These are phyloP conservation scores for Dicycla oo DNA, from an alignment of 2,888 invertebrate genomes.

Conservation along the genomic window DNA sequence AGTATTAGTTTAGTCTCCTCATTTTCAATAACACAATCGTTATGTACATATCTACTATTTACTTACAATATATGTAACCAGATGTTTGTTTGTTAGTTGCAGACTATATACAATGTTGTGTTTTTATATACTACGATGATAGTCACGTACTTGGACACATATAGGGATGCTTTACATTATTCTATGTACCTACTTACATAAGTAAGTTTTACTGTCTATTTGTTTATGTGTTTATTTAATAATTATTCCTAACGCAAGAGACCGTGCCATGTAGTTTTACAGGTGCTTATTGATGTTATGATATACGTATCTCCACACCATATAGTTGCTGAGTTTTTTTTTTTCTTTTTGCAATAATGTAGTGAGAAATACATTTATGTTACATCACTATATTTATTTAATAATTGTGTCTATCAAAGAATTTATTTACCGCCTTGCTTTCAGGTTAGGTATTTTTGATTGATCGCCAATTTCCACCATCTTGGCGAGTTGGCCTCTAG, in stretches of 20 bases:
- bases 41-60: background rate
- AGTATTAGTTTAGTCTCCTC: conserved; percentile 39
- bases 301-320: background rate
- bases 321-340: background rate
- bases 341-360: background rate
- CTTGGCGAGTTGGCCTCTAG: background rate
- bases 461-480: background rate
- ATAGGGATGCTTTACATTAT: background rate
- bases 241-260: background rate
- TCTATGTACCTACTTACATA: background rate
- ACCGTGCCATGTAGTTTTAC: conserved; percentile 6
- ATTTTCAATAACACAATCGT: conserved; percentile 18
- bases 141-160: conserved; percentile 29
- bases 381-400: background rate
- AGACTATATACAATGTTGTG: background rate
- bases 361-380: background rate
- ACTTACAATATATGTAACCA: background rate
- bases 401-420: background rate
- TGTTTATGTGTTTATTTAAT: conserved; percentile 7
- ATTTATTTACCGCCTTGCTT: background rate
- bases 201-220: background rate
- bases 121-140: background rate
- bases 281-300: background rate
- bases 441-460: background rate
- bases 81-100: conserved; percentile 34